Base-by-base conservation (phyloP, 2,888 invertebrate species). In the Stramonita haemastoma region DNA sequence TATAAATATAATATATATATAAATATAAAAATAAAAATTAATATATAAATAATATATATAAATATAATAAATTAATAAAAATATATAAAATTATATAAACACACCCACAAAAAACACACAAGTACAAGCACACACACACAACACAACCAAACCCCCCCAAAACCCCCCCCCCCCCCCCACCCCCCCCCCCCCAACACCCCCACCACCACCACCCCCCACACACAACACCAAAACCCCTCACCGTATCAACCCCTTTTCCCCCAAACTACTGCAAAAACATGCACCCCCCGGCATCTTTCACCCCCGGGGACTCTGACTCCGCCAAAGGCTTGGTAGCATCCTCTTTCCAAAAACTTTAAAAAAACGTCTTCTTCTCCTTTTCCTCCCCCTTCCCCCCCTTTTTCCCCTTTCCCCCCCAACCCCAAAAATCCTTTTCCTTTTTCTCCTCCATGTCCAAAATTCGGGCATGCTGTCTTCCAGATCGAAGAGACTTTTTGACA, bases 291-390 rank as follows among this genome's bases (percentile, higher is more conserved):
- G 95, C 94, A 89, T 96, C 95, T 90, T 96, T 95, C 94, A 91
- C 95, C 95, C 32, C 96, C 96, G n/a, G 6, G 95, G 95, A 96
- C 97, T 98, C 89, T 95, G 95, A 90, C 95, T 95, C 73, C 95
- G 90, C 46, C 87, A 94, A 89, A 8, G 94, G 94, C 22, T 93
- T 92, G 94, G 89, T 73, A 95, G 91, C 91, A 94, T 93, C 89
- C 93, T 93, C 36, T 92, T 90, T 89, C 94, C 94, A n/a, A 19
- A 94, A 92, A 87, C 93, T 90, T 84, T 92, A 92, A 88, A 93
- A 93, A 19, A 88, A 90, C 79, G 84, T 87, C 77, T 79, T 17
- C 77, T 83, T 70, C 46, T 66, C 84, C 81, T 84, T 26, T 1
- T 83, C 90, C 73, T 73, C 79, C 29, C 60, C 36, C 13, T 36